Base-by-base conservation (phyloP, 2,797 vertebrate species). In the Paramormyrops hopkinsi region DNA sequence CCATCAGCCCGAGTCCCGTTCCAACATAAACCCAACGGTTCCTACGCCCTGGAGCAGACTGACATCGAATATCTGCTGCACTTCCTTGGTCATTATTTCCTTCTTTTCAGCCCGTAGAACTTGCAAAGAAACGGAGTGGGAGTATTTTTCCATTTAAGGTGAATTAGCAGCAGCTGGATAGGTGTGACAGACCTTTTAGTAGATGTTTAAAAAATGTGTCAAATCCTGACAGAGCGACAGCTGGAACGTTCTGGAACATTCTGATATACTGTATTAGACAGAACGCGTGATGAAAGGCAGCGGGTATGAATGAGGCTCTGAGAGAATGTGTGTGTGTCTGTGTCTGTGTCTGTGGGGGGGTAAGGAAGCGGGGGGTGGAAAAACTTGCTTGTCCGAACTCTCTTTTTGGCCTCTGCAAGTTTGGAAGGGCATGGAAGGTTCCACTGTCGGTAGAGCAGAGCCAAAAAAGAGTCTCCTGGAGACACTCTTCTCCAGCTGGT, bases 151-250 rank as follows among this genome's bases (percentile, higher is more conserved):
- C 82, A 89, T 91, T 92, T 88, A 90, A 91, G 89, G 90, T 91
- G 89, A 92, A 92, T 92, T 92, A 91, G 73, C 90, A 89, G 88
- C 79, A 88, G 84, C 89, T 89, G 89, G 88, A 76, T 89, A 53
- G 56, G 88, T 89, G 88, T 88, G 90, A 88, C 59, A 89, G 88
- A 89, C 90, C 90, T 91, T 91, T 92, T 90, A 92, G 90, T 87
- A 33, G 88, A 92, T 91, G 91, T 90, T 93, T 92, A 92, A 90
- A 92, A 92, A 93, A 92, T 89, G 90, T 90, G 90, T 92, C 90
- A 92, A 90, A 90, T 88, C 87, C 53, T 92, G 92, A 91, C 90
- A 65, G 79, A 89, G 89, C 90, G 85, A 91, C 89, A 90, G 88
- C 90, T 86, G 25, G 88, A 92, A 91, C 88, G 90, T 90, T 90